A percentile compares a stretch with the other conserved stretches of the same genome.
Conservation (phyloP, 2,113 vertebrate genomes). For the Donacobius atricapilla region DNA sequence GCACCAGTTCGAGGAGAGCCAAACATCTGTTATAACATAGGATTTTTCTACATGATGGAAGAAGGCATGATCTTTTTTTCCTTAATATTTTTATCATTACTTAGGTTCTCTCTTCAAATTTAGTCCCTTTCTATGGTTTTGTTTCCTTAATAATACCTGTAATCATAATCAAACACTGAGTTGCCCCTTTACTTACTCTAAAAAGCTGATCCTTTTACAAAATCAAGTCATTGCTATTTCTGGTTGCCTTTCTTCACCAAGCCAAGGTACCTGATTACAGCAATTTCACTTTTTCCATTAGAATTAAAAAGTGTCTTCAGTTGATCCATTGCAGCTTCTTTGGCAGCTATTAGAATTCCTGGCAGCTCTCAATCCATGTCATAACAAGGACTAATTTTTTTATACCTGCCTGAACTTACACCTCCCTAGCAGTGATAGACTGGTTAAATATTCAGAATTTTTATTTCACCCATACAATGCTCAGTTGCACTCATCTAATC, state of each 20-base stretch:
- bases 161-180: neutral
- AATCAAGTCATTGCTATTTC: neutral
- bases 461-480: neutral
- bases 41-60: neutral
- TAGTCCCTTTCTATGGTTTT: neutral
- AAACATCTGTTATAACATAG: neutral
- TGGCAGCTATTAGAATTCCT: neutral
- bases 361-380: accelerated
- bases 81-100: neutral
- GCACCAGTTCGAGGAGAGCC: neutral
- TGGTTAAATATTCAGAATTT: neutral
- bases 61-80: neutral
- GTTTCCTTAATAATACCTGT: neutral
- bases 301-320: neutral
- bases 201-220: neutral
- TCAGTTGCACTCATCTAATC: neutral
- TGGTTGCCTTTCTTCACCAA: neutral
- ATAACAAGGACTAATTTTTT: neutral
- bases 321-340: neutral
- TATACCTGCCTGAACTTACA: neutral
- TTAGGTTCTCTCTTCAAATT: neutral
- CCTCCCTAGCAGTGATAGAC: neutral
- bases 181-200: neutral
- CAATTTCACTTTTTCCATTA: neutral
- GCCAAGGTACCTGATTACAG: neutral